Base-by-base conservation (phyloP, 1,140 invertebrate genomes). In the Neocloeon triangulifer region DNA sequence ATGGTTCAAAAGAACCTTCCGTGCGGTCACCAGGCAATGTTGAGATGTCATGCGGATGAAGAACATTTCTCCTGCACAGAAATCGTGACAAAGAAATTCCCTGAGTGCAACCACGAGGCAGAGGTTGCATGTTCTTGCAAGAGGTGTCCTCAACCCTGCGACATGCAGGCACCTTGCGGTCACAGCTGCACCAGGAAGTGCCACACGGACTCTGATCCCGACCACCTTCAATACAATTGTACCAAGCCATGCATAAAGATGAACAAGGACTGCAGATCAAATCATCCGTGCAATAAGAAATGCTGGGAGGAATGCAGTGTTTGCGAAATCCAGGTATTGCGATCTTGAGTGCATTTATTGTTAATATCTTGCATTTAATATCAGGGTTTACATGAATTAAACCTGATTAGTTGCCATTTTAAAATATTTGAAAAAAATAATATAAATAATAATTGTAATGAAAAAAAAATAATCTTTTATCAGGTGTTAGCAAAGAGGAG, bases 31-130 rank as follows among this genome's bases (percentile, higher is more conserved):
- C 20, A 37, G 2, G 44, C 39, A 23, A 22, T 39, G 0, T 32
- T 62, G 6, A 38, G 26, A 2, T 64, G 62, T 41, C 37, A 46
- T 34, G 36, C 41, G 2, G 48, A 57, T 40, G 31, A 51, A 34
- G 38, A 46, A 14, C 66, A 62, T 43, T 36, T 43, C 4, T 44
- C 47, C 12, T 68, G 66, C 42, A 39, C 27, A 5, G 42, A 49
- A 17, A 33, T 37, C 0, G 45, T 64, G 4, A 15, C 37, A 10
- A 51, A 53, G 33, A 36, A 21, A 5, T 44, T 67, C 15, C 46
- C 43, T 2, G 33, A 39, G 4, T 64, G 62, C 43, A 42, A 46
- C 0, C 62, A 64, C 37, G 39, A 32, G 25, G 35, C 56, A 2
- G 44, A 38, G 33, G 31, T 56, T 2, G 31, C 43, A 34, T 61